A percentile compares a stretch with the other conserved stretches of the same genome.
Conservation (phyloP, 2,113 vertebrate species). For the Ptychochromis oligacanthus region DNA sequence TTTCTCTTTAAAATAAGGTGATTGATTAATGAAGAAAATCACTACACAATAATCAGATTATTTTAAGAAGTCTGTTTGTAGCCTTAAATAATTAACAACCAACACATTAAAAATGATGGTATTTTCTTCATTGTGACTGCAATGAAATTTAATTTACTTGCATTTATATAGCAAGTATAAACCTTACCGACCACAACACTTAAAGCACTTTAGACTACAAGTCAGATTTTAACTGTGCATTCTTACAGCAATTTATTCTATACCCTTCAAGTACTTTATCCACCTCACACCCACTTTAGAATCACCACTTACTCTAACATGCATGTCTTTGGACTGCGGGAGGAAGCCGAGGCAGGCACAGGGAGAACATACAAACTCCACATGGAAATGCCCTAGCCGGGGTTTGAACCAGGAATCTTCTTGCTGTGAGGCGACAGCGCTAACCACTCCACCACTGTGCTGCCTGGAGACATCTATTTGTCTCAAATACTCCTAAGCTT, state of each 20-base stretch:
- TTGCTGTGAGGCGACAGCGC: neutral
- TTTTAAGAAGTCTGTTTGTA: neutral
- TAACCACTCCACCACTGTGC: too few relatives aligned
- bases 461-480: neutral
- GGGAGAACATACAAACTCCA: neutral
- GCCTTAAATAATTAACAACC: neutral
- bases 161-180: neutral
- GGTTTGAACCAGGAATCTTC: neutral
- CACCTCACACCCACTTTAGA: neutral
- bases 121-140: neutral
- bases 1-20: neutral
- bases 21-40: neutral
- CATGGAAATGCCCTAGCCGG: fast-evolving
- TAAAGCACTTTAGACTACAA: too few relatives aligned
- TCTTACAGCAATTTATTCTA: neutral
- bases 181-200: too few relatives aligned
- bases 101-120: neutral
- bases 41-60: neutral
- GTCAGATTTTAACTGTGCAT: neutral
- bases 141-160: neutral
- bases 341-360: neutral
- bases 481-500: neutral
- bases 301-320: neutral
- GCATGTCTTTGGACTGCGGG: neutral
- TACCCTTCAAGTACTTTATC: neutral